phyloP scores from a whole-genome alignment of 2,797 vertebrate species.

The Leuciscus waleckii region DNA sequence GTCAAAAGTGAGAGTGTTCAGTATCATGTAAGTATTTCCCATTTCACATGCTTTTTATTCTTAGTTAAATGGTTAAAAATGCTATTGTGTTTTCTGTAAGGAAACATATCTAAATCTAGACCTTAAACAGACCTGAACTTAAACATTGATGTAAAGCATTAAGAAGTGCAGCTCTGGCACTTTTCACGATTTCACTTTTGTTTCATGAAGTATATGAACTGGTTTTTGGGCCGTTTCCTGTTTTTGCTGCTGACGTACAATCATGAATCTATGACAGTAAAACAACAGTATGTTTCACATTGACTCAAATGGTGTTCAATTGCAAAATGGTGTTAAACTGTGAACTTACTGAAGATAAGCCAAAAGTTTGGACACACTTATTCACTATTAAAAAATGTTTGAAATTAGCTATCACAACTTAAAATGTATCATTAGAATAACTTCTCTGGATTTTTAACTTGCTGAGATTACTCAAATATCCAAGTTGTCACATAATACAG shows the following conservation, averaged over 20 bases:
- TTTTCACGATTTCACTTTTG: not conserved
- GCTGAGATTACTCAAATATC: not conserved
- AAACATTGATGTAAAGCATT: not conserved
- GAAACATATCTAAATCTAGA: too few species aligned
- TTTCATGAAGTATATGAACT: not conserved
- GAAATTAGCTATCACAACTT: not conserved
- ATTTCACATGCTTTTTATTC: not conserved
- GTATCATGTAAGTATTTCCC: constrained; percentile 19
- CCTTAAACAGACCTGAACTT: not conserved
- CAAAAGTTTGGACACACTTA: not conserved
- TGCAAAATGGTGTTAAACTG: not conserved
- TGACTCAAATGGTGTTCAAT: not conserved
- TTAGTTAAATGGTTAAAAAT: too few species aligned
- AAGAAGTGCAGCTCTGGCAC: too few species aligned
- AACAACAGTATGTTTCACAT: not conserved
- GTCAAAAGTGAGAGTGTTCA: fast-evolving
- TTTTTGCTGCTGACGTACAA: not conserved
- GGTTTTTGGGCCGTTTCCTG: not conserved
- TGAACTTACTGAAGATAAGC: not conserved
- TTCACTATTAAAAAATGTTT: not conserved
- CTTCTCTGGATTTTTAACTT: too few species aligned
- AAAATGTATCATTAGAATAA: not conserved
- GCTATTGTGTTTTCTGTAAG: too few species aligned
- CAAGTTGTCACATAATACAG: too few species aligned
- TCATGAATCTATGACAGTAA: not conserved